Evolutionary conservation across 2,797 vertebrate species (phyloP).

Genomic region (Phaenicophaeus curvirostris): DNA sequence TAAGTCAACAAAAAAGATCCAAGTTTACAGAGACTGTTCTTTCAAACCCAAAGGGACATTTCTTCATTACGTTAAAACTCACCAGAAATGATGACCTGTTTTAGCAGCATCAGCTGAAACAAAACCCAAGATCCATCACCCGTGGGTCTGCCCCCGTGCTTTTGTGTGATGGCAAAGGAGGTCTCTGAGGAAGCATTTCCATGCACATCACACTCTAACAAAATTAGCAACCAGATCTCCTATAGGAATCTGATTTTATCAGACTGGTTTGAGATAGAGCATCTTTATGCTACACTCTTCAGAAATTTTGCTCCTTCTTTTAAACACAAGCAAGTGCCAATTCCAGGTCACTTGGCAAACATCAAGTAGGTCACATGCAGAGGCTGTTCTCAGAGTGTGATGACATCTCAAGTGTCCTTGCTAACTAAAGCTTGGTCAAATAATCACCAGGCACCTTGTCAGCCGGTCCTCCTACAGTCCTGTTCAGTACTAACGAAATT

Average conservation of each 20-base stretch:
- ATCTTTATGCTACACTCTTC: not conserved
- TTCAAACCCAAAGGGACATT: not conserved
- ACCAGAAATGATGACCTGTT: not conserved
- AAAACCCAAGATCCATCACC: not conserved
- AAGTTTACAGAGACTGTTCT: not conserved
- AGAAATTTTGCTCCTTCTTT: not conserved
- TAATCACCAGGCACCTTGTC: not conserved
- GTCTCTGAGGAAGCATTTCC: not conserved
- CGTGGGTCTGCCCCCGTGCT: not conserved
- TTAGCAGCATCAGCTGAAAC: not conserved
- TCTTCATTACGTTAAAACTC: not conserved
- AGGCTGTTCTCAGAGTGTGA: accelerated
- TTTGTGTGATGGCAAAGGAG: not conserved
- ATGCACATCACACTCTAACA: not conserved
- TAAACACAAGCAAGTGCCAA: not conserved
- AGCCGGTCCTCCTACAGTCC: not conserved
- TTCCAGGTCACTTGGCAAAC: not conserved
- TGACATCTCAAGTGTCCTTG: not conserved
- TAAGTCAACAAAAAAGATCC: not conserved
- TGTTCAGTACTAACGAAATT: not conserved
- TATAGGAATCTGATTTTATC: not conserved
- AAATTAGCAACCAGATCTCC: not conserved
- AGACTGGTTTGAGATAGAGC: not conserved
- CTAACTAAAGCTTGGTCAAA: not conserved
- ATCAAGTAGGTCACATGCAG: accelerated